A percentile compares a stretch with the other conserved stretches of the same genome.
Conservation (phyloP, 2,113 vertebrate genomes). For the Blennius ocellaris region DNA sequence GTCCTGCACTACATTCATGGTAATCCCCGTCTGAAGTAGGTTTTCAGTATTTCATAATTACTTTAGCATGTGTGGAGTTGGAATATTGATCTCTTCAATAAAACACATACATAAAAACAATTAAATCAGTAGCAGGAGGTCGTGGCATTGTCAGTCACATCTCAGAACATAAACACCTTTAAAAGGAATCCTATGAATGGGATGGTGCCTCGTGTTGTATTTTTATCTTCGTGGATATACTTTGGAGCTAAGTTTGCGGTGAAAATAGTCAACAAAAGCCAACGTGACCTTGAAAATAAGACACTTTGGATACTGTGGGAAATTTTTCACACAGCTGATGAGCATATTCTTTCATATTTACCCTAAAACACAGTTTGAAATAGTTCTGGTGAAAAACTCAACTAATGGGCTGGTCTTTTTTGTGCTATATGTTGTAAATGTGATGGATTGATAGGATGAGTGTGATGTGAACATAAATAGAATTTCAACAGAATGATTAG, state of each 20-base stretch:
- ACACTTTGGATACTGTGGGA: too few species aligned
- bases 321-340: too few species aligned
- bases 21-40: neutral
- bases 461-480: too few species aligned
- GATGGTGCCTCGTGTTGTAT: neutral
- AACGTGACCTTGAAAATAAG: too few species aligned
- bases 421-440: too few species aligned
- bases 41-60: neutral
- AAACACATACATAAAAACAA: neutral
- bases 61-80: neutral
- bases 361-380: neutral
- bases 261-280: neutral
- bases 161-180: neutral
- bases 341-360: too few species aligned
- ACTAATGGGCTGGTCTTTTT: too few species aligned
- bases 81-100: neutral
- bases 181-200: neutral
- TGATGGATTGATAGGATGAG: too few species aligned
- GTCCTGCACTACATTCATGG: slow-evolving; percentile 13
- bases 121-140: neutral
- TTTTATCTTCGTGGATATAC: neutral
- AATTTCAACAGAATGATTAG: too few species aligned
- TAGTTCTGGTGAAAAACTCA: neutral
- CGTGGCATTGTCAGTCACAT: neutral
- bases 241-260: neutral